These are phyloP conservation scores for Drosophila kuntzei DNA, from an alignment of 2,888 invertebrate species.

Conservation along the genomic window DNA sequence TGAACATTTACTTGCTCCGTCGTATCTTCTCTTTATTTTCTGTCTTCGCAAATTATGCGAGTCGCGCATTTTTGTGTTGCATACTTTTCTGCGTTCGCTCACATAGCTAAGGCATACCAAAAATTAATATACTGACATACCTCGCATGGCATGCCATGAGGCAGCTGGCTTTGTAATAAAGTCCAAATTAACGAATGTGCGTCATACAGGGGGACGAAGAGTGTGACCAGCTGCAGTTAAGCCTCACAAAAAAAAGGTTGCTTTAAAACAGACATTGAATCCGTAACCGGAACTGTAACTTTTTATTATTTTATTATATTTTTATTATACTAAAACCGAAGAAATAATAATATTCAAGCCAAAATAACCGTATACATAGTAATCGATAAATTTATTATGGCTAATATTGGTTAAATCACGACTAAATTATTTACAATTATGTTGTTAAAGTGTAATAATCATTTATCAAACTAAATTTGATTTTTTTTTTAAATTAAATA, in stretches of 20 bases:
- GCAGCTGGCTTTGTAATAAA: conserved; percentile 60
- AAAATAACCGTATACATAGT: no score
- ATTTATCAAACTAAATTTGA: no score
- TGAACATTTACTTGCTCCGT: conserved; percentile 13
- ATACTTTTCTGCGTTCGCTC: conserved; percentile 59
- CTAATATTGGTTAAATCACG: no score
- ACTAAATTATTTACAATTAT: no score
- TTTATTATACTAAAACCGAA: no score
- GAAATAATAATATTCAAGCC: no score
- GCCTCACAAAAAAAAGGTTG: neutral
- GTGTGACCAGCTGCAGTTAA: conserved; percentile 26
- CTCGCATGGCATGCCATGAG: conserved; percentile 53
- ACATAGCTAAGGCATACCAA: conserved; percentile 51
- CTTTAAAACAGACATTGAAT: neutral
- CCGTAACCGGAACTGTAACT: no score
- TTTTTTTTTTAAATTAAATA: no score
- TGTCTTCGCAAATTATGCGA: conserved; percentile 67
- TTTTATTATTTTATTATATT: no score
- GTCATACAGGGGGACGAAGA: conserved; percentile 2
- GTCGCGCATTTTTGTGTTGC: conserved; percentile 72
- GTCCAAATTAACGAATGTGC: conserved; percentile 52
- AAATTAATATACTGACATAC: conserved; percentile 73
- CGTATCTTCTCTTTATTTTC: conserved; percentile 27
- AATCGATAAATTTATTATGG: no score
- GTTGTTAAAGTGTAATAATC: no score